Conservation (phyloP, 2,113 vertebrate genomes). For the Apteryx mantelli region DNA sequence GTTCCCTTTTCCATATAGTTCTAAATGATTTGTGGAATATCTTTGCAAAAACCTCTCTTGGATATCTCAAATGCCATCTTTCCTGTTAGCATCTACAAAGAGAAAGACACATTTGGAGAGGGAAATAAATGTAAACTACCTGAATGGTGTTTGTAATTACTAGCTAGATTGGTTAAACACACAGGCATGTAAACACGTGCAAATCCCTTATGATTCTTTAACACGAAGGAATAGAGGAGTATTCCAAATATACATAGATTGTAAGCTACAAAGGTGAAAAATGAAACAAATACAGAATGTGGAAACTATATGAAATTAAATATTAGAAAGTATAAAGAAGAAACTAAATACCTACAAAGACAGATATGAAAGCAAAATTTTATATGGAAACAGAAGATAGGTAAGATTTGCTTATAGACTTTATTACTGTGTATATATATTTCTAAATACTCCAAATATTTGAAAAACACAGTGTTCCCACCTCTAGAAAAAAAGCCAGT, state of each 20-base stretch:
- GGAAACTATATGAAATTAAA: neutral
- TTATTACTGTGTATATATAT: too few relatives aligned
- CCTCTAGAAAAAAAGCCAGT: neutral
- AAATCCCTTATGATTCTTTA: neutral
- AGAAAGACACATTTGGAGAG: neutral
- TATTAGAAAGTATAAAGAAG: neutral
- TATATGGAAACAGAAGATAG: neutral
- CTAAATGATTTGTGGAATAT: neutral
- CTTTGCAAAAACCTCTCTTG: neutral
- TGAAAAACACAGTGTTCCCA: neutral
- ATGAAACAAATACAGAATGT: neutral
- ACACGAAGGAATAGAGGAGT: neutral
- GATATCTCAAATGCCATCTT: neutral
- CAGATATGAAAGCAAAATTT: neutral
- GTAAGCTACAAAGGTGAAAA: neutral
- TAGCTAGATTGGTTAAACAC: neutral
- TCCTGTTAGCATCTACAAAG: neutral
- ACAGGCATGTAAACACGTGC: rapidly evolving
- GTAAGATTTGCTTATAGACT: neutral
- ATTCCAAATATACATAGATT: neutral
- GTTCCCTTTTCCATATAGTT: neutral
- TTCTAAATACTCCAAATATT: neutral
- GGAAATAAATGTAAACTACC: neutral
- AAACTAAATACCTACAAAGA: neutral
- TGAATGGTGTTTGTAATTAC: neutral